These are phyloP conservation scores for Australoheros scitulus DNA, from an alignment of 2,113 vertebrate species.

Conservation along the genomic window DNA sequence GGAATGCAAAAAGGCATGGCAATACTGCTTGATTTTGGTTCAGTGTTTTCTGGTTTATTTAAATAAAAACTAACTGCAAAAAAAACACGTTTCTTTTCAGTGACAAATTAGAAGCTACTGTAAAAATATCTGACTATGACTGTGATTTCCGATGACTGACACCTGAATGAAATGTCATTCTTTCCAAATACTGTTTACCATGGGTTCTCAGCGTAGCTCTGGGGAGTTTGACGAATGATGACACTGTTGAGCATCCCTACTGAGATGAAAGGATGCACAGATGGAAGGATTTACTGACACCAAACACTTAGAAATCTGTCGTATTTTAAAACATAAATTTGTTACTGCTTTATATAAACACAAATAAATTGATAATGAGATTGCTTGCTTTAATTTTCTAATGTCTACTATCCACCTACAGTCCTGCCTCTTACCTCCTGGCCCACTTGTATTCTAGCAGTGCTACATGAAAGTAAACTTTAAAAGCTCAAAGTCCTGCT, in stretches of 20 bases:
- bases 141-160: background rate
- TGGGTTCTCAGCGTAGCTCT: background rate
- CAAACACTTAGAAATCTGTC: background rate
- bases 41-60: background rate
- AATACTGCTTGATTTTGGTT: background rate
- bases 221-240: slow-evolving; percentile 2
- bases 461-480: slow-evolving; percentile 13
- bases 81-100: background rate
- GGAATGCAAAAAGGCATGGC: background rate
- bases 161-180: slow-evolving; percentile 13
- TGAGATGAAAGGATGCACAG: background rate
- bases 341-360: background rate
- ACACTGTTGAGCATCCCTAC: background rate
- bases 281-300: background rate
- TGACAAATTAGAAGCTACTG: background rate
- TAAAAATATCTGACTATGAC: background rate
- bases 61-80: background rate
- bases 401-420: background rate
- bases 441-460: background rate
- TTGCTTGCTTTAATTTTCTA: rapidly evolving
- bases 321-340: background rate
- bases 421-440: background rate
- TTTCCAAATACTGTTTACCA: slow-evolving; percentile 6
- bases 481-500: background rate
- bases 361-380: background rate